Evolutionary conservation across 2,888 invertebrate species (phyloP), one percentile per base, ranked within the genome.

Genomic region (Chironomus riparius): DNA sequence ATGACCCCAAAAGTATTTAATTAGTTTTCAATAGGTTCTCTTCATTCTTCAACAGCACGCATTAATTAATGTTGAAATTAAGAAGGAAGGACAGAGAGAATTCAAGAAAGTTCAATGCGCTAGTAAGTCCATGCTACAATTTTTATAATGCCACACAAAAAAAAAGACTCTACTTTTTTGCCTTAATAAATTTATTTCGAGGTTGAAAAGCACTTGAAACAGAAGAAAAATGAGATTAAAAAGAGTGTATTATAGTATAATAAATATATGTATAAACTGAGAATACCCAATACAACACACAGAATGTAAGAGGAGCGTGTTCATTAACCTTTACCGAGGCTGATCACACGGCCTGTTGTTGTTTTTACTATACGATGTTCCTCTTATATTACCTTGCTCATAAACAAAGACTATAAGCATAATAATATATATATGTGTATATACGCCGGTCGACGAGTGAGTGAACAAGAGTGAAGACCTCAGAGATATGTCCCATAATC

Each of bases 301-400:
- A 69, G 10, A 38, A 38, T 38, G 47, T 13, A 69, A 28, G 13
- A 22, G n/a, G 48, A 21, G 22, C 15, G 73, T 73, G 73, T 73
- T 73, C 73, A 73, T 73, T 73, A 73, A 73, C 73, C 73, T 73
- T 73, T 73, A 28, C 38, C 12, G 47, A 47, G 62, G 61, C 73
- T 62, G 56, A 61, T 73, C 73, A 47, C 65, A 65, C 24, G 65
- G 65, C 21, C 65, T 65, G 65, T 65, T 65, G 22, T 65, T 65
- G 24, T 65, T 65, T 22, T 65, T 38, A 38, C 38, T 38, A 38
- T 38, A 38, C 38, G 38, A 38, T 38, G 38, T 38, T 38, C 38
- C 38, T 38, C 38, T 38, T 38, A 38, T 38, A 38, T 38, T 38
- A 18, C 13, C 69, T 71, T 61, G 12, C 73, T 47, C 28, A 50